These are phyloP conservation scores for Dendrocincla tyrannina DNA, from an alignment of 2,797 vertebrate genomes.

Conservation along the genomic window DNA sequence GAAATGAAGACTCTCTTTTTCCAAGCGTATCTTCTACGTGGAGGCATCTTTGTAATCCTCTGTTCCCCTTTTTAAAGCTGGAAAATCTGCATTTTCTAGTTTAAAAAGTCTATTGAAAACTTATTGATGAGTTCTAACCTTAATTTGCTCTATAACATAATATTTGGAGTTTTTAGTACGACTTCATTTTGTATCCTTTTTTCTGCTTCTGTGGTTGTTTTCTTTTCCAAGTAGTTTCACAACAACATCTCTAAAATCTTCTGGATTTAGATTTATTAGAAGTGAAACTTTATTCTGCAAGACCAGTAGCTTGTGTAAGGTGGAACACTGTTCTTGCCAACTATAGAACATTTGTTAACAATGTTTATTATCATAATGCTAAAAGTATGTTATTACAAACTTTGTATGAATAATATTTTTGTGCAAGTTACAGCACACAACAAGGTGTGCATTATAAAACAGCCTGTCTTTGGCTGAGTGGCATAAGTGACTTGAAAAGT, in stretches of 20 bases:
- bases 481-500: slow-evolving; percentile 37
- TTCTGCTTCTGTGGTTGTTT: not conserved
- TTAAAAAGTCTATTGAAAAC: not conserved
- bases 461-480: not conserved
- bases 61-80: not conserved
- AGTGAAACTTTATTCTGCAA: slow-evolving; percentile 57
- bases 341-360: slow-evolving; percentile 58
- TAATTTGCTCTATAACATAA: not conserved
- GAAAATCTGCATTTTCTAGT: not conserved
- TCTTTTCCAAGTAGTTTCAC: not conserved
- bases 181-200: not conserved
- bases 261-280: slow-evolving; percentile 26
- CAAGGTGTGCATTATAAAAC: slow-evolving; percentile 69
- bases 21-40: not conserved
- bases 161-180: not conserved
- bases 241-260: not conserved
- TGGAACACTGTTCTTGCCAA: slow-evolving; percentile 14
- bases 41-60: not conserved
- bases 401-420: slow-evolving; percentile 67
- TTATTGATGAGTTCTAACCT: not conserved
- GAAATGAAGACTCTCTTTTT: not conserved
- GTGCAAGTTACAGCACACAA: slow-evolving; percentile 49
- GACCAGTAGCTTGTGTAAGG: slow-evolving; percentile 23
- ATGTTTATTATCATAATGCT: slow-evolving; percentile 75
- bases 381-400: slow-evolving; percentile 69